Evolutionary conservation across 2,888 invertebrate species (phyloP), one percentile per base, ranked within the genome.

Genomic region (Lasioglossum morio): DNA sequence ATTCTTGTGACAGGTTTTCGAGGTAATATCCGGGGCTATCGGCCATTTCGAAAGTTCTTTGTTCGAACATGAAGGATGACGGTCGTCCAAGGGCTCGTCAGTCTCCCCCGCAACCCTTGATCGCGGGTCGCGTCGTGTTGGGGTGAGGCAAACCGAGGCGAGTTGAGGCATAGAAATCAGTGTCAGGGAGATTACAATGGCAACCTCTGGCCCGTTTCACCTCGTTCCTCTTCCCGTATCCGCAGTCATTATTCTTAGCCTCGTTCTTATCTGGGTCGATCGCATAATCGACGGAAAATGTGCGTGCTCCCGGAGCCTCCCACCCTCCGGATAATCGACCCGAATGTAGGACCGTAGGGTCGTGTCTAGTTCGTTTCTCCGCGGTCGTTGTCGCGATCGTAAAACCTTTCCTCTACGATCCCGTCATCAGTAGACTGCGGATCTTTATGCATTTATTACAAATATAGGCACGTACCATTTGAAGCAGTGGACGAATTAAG

Each of bases 241-340:
- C 57, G 88, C 83, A 75, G 77, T 84, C 88, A 82, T 88, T 88
- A 88, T 80, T 83, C 85, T 82, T 81, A 80, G 73, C 80, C 78
- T 75, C 69, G 63, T 78, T 80, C 72, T 85, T 88, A 85, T 88
- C 82, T 82, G 69, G 86, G 79, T 86, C 87, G 85, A 88, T 87
- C 88, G 87, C 85, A 85, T 88, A 87, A 88, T 87, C 85, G 80
- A 74, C 80, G 78, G 72, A 69, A 79, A 87, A 87, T 79, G 76
- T 87, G 84, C 85, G 85, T 88, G 80, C 16, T 23, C 66, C 66
- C 66, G 66, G 30, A 8, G 23, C 66, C 34, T 8, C 66, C 66
- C 66, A 19, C 75, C 73, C 30, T 37, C 27, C 30, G 77, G 78
- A 70, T 76, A 75, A 86, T 72, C 79, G 80, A 82, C 82, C 82